Base-by-base conservation (phyloP, 1,140 invertebrate species). In the Leptonema lineaticorne region DNA sequence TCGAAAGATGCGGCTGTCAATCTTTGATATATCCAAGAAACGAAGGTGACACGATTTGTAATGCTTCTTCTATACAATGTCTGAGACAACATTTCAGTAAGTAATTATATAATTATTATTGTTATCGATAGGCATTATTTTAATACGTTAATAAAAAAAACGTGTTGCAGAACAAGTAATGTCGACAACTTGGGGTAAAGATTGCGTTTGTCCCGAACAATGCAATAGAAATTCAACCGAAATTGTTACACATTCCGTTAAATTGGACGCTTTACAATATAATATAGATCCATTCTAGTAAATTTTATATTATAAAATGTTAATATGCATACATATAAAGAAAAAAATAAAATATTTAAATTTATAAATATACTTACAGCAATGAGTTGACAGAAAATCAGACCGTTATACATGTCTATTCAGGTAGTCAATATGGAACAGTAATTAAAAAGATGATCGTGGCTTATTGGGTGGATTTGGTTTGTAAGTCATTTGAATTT, bases 1-100 rank as follows among this genome's bases (percentile, higher is more conserved):
- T 74, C 1, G 28, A 69, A 22, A 74, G 74, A 18, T 84, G 82
- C 64, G 74, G 76, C n/a, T 84, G 82, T 69, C 72, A 78, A 7
- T 81, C 81, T 1, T 80, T 81, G 72, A 79, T 77, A 57, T 78
- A 76, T 63, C 58, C 71, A 3, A 16, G 60, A 1, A 24, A 41
- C 27, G 53, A 59, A 5, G 65, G 26, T 2, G 68, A 69, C 22
- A 16, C 48, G 1, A 11, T 69, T n/a, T 73, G 71, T 46, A 62
- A 59, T 6, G 29, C 71, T 14, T 37, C 64, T 8, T 45, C 14
- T 30, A 69, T 73, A 5, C 64, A 57, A 1, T 73, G 71, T 37
- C 48, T 73, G 4, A 45, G 24, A 24, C 30, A n/a, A 14, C 59
- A 62, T 27, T 69, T 72, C 33, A 65, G 70, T 69, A 24, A 57